Base-by-base conservation (phyloP, 2,888 invertebrate species). In the Cotesia congregata region DNA sequence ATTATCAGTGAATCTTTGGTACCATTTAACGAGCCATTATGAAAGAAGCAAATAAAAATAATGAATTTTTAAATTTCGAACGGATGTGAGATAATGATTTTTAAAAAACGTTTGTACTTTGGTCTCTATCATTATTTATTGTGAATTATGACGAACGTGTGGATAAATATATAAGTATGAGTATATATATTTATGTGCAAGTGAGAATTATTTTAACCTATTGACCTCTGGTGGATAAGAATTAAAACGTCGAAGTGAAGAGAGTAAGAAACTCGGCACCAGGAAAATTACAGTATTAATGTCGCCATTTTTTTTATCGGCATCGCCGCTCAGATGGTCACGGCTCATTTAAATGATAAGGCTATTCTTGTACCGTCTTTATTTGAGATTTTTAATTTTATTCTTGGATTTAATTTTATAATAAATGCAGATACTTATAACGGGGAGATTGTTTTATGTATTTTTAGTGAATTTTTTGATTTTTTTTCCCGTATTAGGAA, bases 281-380 rank as follows among this genome's bases (percentile, higher is more conserved):
- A 50, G 12, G 50, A 50, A 50, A 50, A 50, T 50, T 50, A 50
- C 50, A 50, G 12, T 50, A 50, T 12, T 50, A 79, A 79, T 79
- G 79, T 78, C 75, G 59, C 72, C 72, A 61, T 74, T 68, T 65
- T 71, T 71, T 62, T 76, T 78, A 80, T 79, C 77, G 78, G 78
- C 77, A 79, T 78, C 80, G 77, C 78, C 80, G 80, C 83, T 83
- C 83, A 83, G 85, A 86, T 85, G 84, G 85, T 85, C 85, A 85
- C 79, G 83, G 82, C 85, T 85, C 86, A 85, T 86, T 86, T 85
- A 83, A 78, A 82, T 85, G 86, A 85, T 85, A 86, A 85, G 81
- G 74, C 76, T 77, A 76, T 71, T 71, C 61, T 71, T 38, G 65
- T 9, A 38, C 1, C 20, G 12, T 69, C n/a, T 30, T n/a, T 69